Evolutionary conservation across 2,888 invertebrate genomes (phyloP), one percentile per base, ranked within the genome.

Genomic region (Teleiodes luculella): DNA sequence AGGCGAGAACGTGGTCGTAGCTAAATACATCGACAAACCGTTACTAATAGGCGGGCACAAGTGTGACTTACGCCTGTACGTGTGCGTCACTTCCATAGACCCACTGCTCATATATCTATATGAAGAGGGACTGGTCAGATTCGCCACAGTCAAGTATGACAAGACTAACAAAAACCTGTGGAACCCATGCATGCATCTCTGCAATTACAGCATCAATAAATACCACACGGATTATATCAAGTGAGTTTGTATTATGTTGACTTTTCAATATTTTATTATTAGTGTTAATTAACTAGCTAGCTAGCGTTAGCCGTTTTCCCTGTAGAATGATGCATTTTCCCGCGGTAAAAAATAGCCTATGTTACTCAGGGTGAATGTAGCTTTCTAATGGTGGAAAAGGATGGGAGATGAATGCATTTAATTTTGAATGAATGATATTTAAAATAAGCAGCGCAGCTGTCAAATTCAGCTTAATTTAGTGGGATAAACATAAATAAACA

Each of bases 201-300:
- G 98, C 74, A 99, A 99, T 86, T 99, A 98, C 85, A 98, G 97
- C 86, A 97, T 99, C 74, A 98, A 99, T 85, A 98, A 98, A 84
- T 97, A 97, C 77, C 98, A 96, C 82, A 95, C 96, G 55, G 96
- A 97, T 86, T 99, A 98, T 83, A 95, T 98, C 70, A 96, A 95
- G 95, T 97, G 86, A 91, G 95, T 91, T 24, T 7, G 20, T n/a
- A n/a, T 18, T 41, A 16, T 37, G 16, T 14, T n/a, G n/a, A n/a
- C n/a, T n/a, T n/a, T n/a, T n/a, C n/a, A n/a, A n/a, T n/a, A n/a
- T n/a, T n/a, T n/a, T n/a, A n/a, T n/a, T n/a, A n/a, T n/a, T n/a
- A n/a, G n/a, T n/a, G n/a, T n/a, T n/a, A n/a, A n/a, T n/a, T n/a
- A n/a, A n/a, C n/a, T n/a, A n/a, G n/a, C n/a, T n/a, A n/a, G n/a